Evolutionary conservation across 2,113 vertebrate species (phyloP).

Genomic region (Misgurnus anguillicaudatus): DNA sequence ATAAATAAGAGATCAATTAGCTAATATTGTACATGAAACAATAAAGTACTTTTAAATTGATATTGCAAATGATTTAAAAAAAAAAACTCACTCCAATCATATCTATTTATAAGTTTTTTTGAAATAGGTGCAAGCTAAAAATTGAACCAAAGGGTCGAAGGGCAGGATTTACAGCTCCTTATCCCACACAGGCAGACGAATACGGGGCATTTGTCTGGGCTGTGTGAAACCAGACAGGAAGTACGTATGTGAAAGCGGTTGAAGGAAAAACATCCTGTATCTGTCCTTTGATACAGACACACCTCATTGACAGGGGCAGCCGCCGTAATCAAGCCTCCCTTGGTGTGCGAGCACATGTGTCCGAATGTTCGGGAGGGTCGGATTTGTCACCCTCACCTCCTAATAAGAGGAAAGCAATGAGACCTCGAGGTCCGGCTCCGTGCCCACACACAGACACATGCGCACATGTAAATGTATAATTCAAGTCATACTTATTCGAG

Average conservation of each 20-base stretch:
- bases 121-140: not conserved
- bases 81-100: too few relatives aligned
- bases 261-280: conserved; percentile 63
- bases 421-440: conserved; percentile 47
- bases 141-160: not conserved
- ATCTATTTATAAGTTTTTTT: too few relatives aligned
- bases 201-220: conserved; percentile 17
- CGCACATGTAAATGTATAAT: not conserved
- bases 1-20: not conserved
- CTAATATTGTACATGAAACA: too few relatives aligned
- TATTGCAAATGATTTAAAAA: too few relatives aligned
- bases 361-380: conserved; percentile 37
- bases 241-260: conserved; percentile 38
- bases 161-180: not conserved
- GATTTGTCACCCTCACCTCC: conserved; percentile 41
- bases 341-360: conserved; percentile 27
- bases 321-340: conserved; percentile 32
- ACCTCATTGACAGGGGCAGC: conserved; percentile 60
- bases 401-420: conserved; percentile 38
- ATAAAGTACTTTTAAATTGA: too few relatives aligned
- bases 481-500: not conserved
- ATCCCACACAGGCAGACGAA: conserved; percentile 8
- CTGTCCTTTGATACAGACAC: conserved; percentile 64
- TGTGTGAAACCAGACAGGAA: conserved; percentile 36
- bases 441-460: conserved; percentile 17